These are phyloP conservation scores for Apodemia zela DNA, from an alignment of 2,888 invertebrate species.

Conservation along the genomic window DNA sequence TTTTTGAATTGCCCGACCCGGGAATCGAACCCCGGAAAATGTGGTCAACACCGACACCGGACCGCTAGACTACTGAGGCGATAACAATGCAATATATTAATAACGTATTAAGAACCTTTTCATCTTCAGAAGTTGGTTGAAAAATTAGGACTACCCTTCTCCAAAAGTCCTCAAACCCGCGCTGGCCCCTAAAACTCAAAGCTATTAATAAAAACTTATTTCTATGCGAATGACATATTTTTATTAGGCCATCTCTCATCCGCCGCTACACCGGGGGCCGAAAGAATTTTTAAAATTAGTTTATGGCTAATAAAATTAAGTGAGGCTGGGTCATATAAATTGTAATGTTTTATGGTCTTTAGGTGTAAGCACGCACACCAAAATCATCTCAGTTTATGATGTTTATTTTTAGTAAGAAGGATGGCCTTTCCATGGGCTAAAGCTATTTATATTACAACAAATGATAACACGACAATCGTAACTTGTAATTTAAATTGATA, in stretches of 20 bases:
- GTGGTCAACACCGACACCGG: too few species aligned
- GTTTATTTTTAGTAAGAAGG: neutral
- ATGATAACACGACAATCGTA: too few species aligned
- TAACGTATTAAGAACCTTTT: too few species aligned
- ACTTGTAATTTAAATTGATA: too few species aligned
- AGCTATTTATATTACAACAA: neutral
- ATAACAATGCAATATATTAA: too few species aligned
- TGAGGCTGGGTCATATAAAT: constrained; percentile 8
- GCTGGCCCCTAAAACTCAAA: constrained; percentile 28
- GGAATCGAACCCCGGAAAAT: too few species aligned
- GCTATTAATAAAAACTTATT: constrained; percentile 34
- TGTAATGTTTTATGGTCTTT: constrained; percentile 12
- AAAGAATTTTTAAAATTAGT: constrained; percentile 7
- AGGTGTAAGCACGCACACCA: constrained; percentile 3
- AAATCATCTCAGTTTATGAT: neutral
- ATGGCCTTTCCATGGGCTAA: neutral
- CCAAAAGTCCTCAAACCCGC: constrained; percentile 19
- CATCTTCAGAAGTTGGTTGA: neutral
- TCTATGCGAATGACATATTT: constrained; percentile 35
- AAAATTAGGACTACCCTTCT: neutral
- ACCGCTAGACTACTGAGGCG: too few species aligned
- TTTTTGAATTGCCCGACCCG: too few species aligned
- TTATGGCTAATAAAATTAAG: constrained; percentile 12
- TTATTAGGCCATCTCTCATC: constrained; percentile 32
- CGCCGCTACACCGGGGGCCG: neutral